Evolutionary conservation across 2,113 vertebrate genomes (phyloP).

Genomic region (Cinclus cinclus): DNA sequence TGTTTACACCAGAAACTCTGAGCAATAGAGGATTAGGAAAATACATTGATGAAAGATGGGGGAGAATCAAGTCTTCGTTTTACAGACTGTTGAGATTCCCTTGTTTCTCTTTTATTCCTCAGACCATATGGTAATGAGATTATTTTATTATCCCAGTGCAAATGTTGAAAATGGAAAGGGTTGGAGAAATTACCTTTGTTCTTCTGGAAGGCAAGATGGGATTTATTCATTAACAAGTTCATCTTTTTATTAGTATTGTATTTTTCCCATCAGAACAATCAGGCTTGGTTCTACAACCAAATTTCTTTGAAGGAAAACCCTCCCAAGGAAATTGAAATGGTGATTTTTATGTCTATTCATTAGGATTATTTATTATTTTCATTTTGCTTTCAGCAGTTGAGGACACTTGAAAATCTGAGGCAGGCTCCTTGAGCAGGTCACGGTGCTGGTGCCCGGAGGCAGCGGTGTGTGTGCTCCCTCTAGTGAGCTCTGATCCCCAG

Average conservation of each 20-base stretch:
- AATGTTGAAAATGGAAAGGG: neutral
- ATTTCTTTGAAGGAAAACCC: neutral
- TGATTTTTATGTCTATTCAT: conserved; percentile 11
- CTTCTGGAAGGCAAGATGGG: neutral
- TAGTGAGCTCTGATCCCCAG: conserved; percentile 12
- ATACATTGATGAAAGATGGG: neutral
- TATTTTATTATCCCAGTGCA: conserved; percentile 34
- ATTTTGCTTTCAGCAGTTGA: neutral
- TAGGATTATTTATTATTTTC: conserved; percentile 47
- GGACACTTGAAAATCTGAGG: neutral
- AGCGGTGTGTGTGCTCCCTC: conserved; percentile 40
- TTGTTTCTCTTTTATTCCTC: neutral
- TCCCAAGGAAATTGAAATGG: neutral
- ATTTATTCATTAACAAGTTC: neutral
- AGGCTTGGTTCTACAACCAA: neutral
- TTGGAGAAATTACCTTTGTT: neutral
- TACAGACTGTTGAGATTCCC: neutral
- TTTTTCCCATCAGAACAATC: neutral
- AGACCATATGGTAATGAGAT: neutral
- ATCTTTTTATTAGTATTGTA: conserved; percentile 31
- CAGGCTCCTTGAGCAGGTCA: neutral
- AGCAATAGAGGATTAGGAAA: neutral
- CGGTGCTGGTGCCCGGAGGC: neutral
- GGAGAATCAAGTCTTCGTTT: neutral
- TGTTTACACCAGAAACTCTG: neutral